Base-by-base conservation (phyloP, 2,888 invertebrate genomes). In the Monoplex corrugatus region DNA sequence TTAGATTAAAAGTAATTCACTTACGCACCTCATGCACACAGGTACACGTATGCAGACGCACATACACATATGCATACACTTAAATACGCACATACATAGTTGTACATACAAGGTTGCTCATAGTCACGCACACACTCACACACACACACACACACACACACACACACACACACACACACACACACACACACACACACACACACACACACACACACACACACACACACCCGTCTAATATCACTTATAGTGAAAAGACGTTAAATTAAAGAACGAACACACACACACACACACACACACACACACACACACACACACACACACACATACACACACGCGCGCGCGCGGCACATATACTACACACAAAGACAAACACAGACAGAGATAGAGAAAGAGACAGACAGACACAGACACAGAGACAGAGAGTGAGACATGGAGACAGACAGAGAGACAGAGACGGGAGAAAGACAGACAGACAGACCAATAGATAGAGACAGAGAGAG, bases 221-320 rank as follows among this genome's bases (percentile, higher is more conserved):
- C 19, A 50, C 50, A 50, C 19, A 50, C 50, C 8, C 19, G 19
- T 19, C 38, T 23, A 16, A 35, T 19, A 38, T 8, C 82, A 35
- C 5, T 19, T 13, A 8, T 13, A 16, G 28, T 23, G 16, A 16
- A 2, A 16, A 2, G 19, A 5, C 57, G 28, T 23, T 57, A 16
- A 10, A 16, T 23, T 28, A 10, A 16, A 57, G 19, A 10, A 50
- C 57, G 28, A 1, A 10, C 57, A 10, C 10, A 10, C 57, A 10
- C 57, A 57, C 57, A 57, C 10, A 10, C 57, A 57, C 57, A 57
- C 57, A 57, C 57, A 44, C 84, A 44, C 44, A 44, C 84, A 44
- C 44, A 44, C 84, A 44, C 44, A 44, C 84, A 44, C 44, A 40
- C 84, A 84, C 84, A 84, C 84, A 84, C 84, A 84, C 84, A 84